Evolutionary conservation across 2,797 vertebrate genomes (phyloP).

Genomic region (Florisuga fusca): DNA sequence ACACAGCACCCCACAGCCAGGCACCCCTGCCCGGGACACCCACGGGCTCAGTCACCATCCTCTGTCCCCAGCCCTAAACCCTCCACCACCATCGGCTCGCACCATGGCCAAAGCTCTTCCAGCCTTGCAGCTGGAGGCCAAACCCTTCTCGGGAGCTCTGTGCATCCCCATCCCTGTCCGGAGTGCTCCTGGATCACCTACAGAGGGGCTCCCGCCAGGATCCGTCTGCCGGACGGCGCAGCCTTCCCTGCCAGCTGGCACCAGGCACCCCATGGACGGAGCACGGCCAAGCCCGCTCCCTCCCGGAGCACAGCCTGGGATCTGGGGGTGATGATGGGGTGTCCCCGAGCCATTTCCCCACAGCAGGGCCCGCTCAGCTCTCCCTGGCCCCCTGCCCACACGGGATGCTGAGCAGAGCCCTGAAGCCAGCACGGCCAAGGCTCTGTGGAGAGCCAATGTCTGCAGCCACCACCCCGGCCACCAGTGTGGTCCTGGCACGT

Average conservation of each 20-base stretch:
- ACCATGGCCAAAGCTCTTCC: fast-evolving
- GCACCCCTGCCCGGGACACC: background rate
- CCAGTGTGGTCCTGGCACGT: fast-evolving
- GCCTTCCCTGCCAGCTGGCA: background rate
- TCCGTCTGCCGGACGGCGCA: background rate
- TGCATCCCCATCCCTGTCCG: background rate
- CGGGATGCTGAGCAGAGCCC: background rate
- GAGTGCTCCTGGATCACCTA: background rate
- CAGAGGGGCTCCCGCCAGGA: background rate
- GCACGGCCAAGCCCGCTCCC: fast-evolving
- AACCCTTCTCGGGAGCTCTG: background rate
- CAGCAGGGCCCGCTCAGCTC: fast-evolving
- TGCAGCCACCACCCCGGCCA: fast-evolving
- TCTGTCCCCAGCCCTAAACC: background rate
- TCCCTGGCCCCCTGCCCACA: background rate
- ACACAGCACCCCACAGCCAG: fast-evolving
- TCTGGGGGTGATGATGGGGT: background rate
- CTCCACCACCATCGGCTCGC: fast-evolving
- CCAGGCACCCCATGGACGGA: fast-evolving
- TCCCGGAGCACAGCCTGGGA: background rate
- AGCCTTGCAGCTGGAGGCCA: fast-evolving
- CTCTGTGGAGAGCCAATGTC: background rate
- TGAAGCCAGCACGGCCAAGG: fast-evolving
- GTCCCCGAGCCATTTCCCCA: background rate
- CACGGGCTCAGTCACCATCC: fast-evolving